Evolutionary conservation across 2,113 vertebrate genomes (phyloP), one percentile per base, ranked within the genome.

Genomic region (Raja brachyura): DNA sequence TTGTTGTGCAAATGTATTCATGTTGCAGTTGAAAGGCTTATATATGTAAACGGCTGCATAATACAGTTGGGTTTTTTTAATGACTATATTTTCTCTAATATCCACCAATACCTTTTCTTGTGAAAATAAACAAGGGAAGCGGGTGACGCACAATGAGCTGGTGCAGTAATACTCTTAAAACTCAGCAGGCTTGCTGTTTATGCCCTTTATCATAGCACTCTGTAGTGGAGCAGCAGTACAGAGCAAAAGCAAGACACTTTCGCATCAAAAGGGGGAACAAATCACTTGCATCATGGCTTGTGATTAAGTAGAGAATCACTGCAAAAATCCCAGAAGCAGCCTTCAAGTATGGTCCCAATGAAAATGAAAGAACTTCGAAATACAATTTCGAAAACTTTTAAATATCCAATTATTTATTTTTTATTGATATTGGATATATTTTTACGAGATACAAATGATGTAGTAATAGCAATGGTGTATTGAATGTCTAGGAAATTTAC

Each of bases 1-100:
- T 92, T 54, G 90, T 92, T 73, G 70, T 74, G 68, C 68, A 92
- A 92, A 92, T 92, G 22, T 54, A 92, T 73, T 39, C 33, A 92
- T 70, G 4, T 22, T 92, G 68, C 90, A 73, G 90, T 31, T 74
- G n/a, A 31, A 90, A 90, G 28, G 31, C 16, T 68, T 63, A 31
- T 90, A 33, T 18, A 54, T 25, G 33, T 73, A 73, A 48, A 92
- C 1, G 88, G 31, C 31, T 73, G 31, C 16, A 70, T 90, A 48
- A 70, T 39, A 61, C 31, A 90, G 31, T 90, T 39, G 33, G 90
- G 31, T 4, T 85, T 85, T 81, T 48, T 90, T 70, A 8, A 20
- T 79, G 39, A 48, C 7, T 31, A 48, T 61, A 85, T 90, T 70
- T 68, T 31, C 66, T 48, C 11, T 86, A 48, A 70, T 48, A 48